Evolutionary conservation across 1,140 invertebrate genomes (phyloP), one percentile per base, ranked within the genome.

Genomic region (Forficula auricularia): DNA sequence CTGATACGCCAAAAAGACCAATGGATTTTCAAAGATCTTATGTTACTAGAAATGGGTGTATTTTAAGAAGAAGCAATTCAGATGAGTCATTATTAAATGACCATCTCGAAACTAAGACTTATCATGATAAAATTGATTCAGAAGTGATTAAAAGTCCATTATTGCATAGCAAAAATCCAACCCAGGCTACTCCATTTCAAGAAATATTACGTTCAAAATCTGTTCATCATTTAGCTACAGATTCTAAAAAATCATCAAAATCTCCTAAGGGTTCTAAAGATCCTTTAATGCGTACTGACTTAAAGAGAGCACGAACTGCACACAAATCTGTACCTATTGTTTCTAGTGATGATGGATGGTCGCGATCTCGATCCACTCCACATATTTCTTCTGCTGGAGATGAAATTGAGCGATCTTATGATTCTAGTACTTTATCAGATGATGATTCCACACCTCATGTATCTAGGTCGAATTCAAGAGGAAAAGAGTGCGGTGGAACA

Each of bases 361-460:
- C 53, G 4, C 47, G 53, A 8, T 52, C 50, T 19, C 49, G 54
- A n/a, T 62, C 59, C 7, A 63, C 61, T 1, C 57, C 61, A 10
- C 58, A 60, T 44, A 56, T 62, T 12, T 53, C 58, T 30, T 37
- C 43, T 9, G 27, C 14, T n/a, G 19, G 12, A 18, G 56, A 57
- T 31, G 57, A 60, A 39, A 53, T 53, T 10, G 59, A 60, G 37
- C 47, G 44, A 6, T 60, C 58, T 15, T 62, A 64, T 41, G 63
- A 66, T 47, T 67, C 65, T 2, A 66, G 64, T 37, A 68, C 66
- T 2, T 47, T 68, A 19, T 65, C 63, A 14, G 66, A 67, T 47
- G 65, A 68, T 42, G 65, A 68, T 50, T 67, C 64, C 33, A 68
- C 66, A 0, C 66, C 66, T 13, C 65, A 67, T 43, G 62, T 68